Evolutionary conservation across 2,888 invertebrate genomes (phyloP), one percentile per base, ranked within the genome.

Genomic region (Papilio gigon): DNA sequence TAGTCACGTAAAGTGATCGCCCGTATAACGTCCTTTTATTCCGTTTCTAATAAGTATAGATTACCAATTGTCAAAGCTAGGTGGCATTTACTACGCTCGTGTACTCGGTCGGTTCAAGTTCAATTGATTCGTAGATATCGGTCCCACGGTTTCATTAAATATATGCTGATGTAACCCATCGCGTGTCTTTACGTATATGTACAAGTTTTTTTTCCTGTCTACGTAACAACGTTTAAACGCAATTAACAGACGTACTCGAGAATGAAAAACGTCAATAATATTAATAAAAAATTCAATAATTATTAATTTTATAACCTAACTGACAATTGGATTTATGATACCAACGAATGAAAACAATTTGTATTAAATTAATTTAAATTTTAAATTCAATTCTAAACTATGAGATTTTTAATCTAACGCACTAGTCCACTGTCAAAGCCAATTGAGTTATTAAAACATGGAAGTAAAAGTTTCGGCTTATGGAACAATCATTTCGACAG

Each of bases 91-190:
- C 17, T 30, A 56, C 9, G 22, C n/a, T 37, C 53, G 40, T 37
- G 27, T 53, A 53, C 22, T 27, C 2, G 17, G 25, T 35, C 50
- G 35, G 37, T 53, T 64, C 17, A 65, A 56, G 35, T 47, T 66
- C 35, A 60, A 60, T 66, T 35, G 65, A 42, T 58, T 58, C 22
- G 42, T 58, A 6, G 65, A 42, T 30, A 12, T 8, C 30, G 30
- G 42, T 65, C 65, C 42, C 58, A 65, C 65, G 65, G 65, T 58
- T 58, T 37, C 53, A 50, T 63, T 58, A 27, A 27, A 65, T 27
- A 40, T 40, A 37, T 65, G 37, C 14, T 40, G 25, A 20, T 40
- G 56, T 58, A 65, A 25, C 25, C 33, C 56, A 42, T 56, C 22
- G 58, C 65, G 56, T 65, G 65, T 12, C 2, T 35, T 14, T 11